Evolutionary conservation across 1,140 invertebrate genomes (phyloP).

Genomic region (Epicauta chinensis): DNA sequence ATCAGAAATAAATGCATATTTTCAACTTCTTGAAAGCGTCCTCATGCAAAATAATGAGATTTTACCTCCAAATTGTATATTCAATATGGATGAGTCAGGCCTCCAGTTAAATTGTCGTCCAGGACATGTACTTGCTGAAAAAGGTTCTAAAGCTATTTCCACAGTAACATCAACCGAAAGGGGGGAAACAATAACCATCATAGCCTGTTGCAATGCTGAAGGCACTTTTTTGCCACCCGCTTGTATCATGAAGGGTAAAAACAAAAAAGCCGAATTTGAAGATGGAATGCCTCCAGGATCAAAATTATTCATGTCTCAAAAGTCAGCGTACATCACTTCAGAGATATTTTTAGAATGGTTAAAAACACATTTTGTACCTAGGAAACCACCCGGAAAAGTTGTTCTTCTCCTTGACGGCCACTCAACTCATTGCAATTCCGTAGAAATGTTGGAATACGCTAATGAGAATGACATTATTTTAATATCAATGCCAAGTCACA

Average conservation of each 20-base stretch:
- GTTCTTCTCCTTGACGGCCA: neutral
- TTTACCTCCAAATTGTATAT: conserved; percentile 34
- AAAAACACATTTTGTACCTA: conserved; percentile 9
- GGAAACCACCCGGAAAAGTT: conserved; percentile 2
- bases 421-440: neutral
- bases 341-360: conserved; percentile 3
- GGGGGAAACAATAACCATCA: conserved; percentile 33
- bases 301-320: neutral
- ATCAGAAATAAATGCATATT: conserved; percentile 17
- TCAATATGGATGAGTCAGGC: conserved; percentile 40
- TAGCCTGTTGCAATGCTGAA: conserved; percentile 33
- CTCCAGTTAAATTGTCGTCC: conserved; percentile 35
- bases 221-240: conserved; percentile 28
- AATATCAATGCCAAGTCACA: conserved; percentile 6
- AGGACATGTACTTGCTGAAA: conserved; percentile 34
- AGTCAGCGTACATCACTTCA: conserved; percentile 8
- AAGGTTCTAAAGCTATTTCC: conserved; percentile 34
- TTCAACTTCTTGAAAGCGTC: conserved; percentile 12
- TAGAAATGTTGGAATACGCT: conserved; percentile 4
- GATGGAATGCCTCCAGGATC: conserved; percentile 1
- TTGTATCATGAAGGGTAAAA: conserved; percentile 18
- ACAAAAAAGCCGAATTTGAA: conserved; percentile 33
- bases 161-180: conserved; percentile 24
- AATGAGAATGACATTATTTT: conserved; percentile 7
- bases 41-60: conserved; percentile 12